Evolutionary conservation across 2,888 invertebrate species (phyloP).

Genomic region (Xanthia togata): DNA sequence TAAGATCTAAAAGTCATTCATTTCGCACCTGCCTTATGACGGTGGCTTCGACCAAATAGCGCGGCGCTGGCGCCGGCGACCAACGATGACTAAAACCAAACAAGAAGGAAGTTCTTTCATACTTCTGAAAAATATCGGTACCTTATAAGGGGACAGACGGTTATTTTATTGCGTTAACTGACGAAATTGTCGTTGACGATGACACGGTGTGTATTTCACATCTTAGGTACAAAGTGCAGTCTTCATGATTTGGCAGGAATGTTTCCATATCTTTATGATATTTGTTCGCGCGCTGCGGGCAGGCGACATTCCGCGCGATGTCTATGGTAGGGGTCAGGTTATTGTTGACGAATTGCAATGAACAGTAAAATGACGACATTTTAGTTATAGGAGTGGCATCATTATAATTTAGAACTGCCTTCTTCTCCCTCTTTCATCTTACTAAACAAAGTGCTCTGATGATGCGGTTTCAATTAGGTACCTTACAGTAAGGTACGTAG

Average conservation of each 20-base stretch:
- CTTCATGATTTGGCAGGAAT: conserved; percentile 16
- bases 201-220: conserved; percentile 29
- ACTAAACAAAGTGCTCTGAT: not conserved
- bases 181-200: conserved; percentile 25
- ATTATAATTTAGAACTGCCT: not conserved
- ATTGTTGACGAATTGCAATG: conserved; percentile 1
- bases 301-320: conserved; percentile 25
- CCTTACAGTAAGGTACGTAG: not conserved
- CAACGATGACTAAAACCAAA: conserved; percentile 46
- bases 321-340: conserved; percentile 23
- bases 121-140: conserved; percentile 25
- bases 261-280: conserved; percentile 43
- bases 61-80: not conserved
- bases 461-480: not conserved
- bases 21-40: conserved; percentile 56
- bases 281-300: conserved; percentile 36
- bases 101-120: conserved; percentile 41
- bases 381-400: not conserved
- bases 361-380: conserved; percentile 22
- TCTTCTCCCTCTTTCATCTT: not conserved
- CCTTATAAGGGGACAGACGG: not conserved
- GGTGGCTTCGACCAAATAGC: conserved; percentile 13
- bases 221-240: not conserved
- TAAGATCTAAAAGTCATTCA: conserved; percentile 51
- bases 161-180: conserved; percentile 32